phyloP scores from a whole-genome alignment of 1,140 invertebrate species.

The Monochamus saltuarius region DNA sequence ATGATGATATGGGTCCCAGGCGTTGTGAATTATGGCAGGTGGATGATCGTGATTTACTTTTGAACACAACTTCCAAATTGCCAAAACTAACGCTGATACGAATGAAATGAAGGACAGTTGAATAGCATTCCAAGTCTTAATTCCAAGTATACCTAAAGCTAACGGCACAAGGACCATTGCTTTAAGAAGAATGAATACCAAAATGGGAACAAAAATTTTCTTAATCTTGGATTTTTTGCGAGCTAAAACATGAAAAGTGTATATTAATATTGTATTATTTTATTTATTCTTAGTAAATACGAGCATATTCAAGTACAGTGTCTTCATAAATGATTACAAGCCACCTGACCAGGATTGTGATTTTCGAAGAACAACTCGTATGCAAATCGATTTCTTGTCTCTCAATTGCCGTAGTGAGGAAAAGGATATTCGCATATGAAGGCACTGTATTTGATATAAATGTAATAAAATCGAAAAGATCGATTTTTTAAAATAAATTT shows the following conservation, averaged over 20 bases:
- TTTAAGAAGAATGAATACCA: constrained; percentile 79
- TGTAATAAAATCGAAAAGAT: too few relatives aligned
- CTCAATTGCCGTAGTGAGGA: too few relatives aligned
- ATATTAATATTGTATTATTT: too few relatives aligned
- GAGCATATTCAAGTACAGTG: too few relatives aligned
- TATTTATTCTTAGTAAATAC: too few relatives aligned
- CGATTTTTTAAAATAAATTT: too few relatives aligned
- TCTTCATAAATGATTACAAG: too few relatives aligned
- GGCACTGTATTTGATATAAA: too few relatives aligned
- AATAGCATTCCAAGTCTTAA: constrained; percentile 84
- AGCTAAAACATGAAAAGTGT: constrained; percentile 52
- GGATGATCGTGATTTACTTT: constrained; percentile 76
- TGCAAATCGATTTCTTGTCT: too few relatives aligned
- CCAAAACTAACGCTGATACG: constrained; percentile 76
- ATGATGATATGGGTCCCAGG: constrained; percentile 46
- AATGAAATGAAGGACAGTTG: constrained; percentile 85
- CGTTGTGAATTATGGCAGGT: constrained; percentile 53
- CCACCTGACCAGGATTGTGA: too few relatives aligned
- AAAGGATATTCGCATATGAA: too few relatives aligned
- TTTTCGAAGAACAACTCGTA: too few relatives aligned
- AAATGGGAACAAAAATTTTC: constrained; percentile 79
- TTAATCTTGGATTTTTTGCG: constrained; percentile 75
- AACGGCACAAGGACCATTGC: constrained; percentile 80
- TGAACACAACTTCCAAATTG: constrained; percentile 82
- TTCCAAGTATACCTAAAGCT: constrained; percentile 76